Evolutionary conservation across 2,888 invertebrate species (phyloP), one percentile per base, ranked within the genome.

Genomic region (Tinea trinotella): DNA sequence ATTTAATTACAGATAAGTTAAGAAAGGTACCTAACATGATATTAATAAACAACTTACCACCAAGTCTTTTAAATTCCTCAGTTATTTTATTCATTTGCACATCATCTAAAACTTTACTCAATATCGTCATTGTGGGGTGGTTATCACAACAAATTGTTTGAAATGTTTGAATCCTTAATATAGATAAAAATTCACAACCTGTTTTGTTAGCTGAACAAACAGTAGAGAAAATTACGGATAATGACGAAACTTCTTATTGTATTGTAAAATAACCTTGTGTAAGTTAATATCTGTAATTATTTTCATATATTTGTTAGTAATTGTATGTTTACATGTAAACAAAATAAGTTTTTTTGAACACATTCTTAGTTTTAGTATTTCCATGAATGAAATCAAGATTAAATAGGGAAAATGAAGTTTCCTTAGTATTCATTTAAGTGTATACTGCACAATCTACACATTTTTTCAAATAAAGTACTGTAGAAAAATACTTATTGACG

Each of bases 11-110:
- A n/a, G n/a, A n/a, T n/a, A n/a, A n/a, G n/a, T n/a, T n/a, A n/a
- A n/a, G n/a, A n/a, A n/a, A n/a, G n/a, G n/a, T n/a, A n/a, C n/a
- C n/a, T n/a, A n/a, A n/a, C n/a, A n/a, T n/a, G n/a, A n/a, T n/a
- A n/a, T n/a, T n/a, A n/a, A n/a, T n/a, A n/a, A n/a, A n/a, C n/a
- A 53, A 61, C 67, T 70, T 71, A 86, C 88, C 87, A 70, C 73
- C 68, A 56, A 87, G 60, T 58, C 87, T 72, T 56, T 64, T 65
- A 61, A 86, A 87, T 62, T 88, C 85, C 2, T 70, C 64, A 17
- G 68, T 65, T 57, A 88, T 86, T 54, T 62, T 71, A 56, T 66
- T 61, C 76, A 83, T 78, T 57, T 76, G 71, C 30, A 75, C 73
- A 59, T 72, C 62, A 54, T 72, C 74, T 58, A 87, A 78, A 55